Percentiles rank a stretch among this genome's conserved stretches.
Conservation (phyloP, 1,140 invertebrate genomes). For the Glomeris maerens region DNA sequence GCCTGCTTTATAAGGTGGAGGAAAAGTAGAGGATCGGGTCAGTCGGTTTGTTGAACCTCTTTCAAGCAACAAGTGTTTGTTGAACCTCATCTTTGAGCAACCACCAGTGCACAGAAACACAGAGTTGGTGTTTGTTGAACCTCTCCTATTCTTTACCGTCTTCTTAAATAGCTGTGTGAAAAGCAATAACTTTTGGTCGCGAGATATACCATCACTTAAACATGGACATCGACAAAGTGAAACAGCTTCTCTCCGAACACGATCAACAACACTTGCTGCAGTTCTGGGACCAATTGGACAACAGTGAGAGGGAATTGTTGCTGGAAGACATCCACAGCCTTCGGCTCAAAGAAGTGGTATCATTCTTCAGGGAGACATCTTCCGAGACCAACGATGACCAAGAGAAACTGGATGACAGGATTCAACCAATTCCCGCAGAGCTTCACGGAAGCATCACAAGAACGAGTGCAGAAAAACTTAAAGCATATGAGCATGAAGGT, state of each 20-base stretch:
- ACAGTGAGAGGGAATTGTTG: slow-evolving; percentile 38
- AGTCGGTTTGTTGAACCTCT: too few relatives aligned
- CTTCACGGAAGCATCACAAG: slow-evolving; percentile 52
- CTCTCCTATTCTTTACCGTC: too few relatives aligned
- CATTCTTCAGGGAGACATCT: slow-evolving; percentile 48
- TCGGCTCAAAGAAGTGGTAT: slow-evolving; percentile 48
- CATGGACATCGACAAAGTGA: slow-evolving; percentile 29
- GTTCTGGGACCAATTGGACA: slow-evolving; percentile 60
- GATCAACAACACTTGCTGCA: slow-evolving; percentile 70
- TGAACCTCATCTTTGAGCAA: too few relatives aligned
- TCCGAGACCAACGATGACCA: slow-evolving; percentile 41
- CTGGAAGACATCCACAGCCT: slow-evolving; percentile 30
- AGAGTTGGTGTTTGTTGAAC: too few relatives aligned
- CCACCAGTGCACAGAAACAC: too few relatives aligned
- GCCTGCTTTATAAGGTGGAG: too few relatives aligned
- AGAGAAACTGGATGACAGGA: slow-evolving; percentile 51
- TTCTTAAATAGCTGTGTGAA: too few relatives aligned
- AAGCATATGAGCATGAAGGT: slow-evolving; percentile 49
- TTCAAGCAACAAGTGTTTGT: too few relatives aligned
- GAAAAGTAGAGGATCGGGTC: too few relatives aligned
- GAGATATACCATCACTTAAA: neutral
- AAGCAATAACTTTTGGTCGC: too few relatives aligned
- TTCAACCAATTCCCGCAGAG: slow-evolving; percentile 64
- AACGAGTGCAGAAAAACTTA: slow-evolving; percentile 41
- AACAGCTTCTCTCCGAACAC: slow-evolving; percentile 27